Evolutionary conservation across 2,113 vertebrate genomes (phyloP), one percentile per base, ranked within the genome.

Genomic region (Ochotona princeps): DNA sequence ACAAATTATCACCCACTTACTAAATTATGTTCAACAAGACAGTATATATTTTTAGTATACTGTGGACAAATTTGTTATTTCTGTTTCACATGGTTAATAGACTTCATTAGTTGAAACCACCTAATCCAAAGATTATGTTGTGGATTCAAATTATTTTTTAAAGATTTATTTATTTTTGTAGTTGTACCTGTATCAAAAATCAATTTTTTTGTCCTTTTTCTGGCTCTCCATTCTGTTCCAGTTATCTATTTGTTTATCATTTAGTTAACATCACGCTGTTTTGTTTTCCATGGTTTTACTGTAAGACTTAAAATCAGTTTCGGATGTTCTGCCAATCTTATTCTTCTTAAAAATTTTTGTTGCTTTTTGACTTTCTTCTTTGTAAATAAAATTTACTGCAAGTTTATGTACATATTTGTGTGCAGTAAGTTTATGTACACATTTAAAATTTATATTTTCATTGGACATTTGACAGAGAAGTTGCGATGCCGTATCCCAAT

Each of bases 111-210:
- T 17, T n/a, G 65, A 63, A 67, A 28, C 13, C 54, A 47, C 20
- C 44, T 82, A 85, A 61, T 4, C 47, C 89, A 35, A 81, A 81
- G 38, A 61, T 76, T 80, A 30, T 74, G 61, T 89, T 49, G 35
- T 74, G 35, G 21, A 17, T 74, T 74, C 74, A 61, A 81, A 89
- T 80, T 83, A 32, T 92, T 83, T n/a, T n/a, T n/a, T n/a, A n/a
- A n/a, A n/a, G n/a, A n/a, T n/a, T n/a, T n/a, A n/a, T n/a, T n/a
- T n/a, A n/a, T n/a, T n/a, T n/a, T n/a, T n/a, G n/a, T n/a, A n/a
- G n/a, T n/a, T n/a, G 25, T 12, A 38, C 49, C 47, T 83, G 38
- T 51, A 38, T 79, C 14, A 51, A 28, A 49, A 63, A 70, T 79
- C 57, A 74, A 65, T 65, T 74, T 44, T 35, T 73, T 38, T 38